Conservation (phyloP, 2,888 invertebrate genomes). For the Drosophila setosimentum region DNA sequence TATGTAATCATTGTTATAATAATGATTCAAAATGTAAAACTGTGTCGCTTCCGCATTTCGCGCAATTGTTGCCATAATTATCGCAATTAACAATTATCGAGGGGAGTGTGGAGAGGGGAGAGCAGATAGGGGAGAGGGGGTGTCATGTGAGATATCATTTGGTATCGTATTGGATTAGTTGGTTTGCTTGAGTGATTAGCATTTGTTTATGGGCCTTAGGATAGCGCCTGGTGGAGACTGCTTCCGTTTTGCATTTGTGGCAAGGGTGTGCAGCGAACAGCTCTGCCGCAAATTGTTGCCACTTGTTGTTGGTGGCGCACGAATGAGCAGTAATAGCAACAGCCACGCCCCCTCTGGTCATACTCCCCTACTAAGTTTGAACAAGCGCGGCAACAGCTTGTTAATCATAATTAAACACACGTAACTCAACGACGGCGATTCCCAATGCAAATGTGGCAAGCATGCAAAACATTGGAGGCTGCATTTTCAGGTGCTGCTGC, state of each 20-base stretch:
- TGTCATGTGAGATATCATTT: constrained; percentile 23
- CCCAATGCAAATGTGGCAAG: constrained; percentile 58
- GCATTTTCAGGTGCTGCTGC: constrained; percentile 44
- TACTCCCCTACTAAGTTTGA: background rate
- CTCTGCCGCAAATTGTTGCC: constrained; percentile 60
- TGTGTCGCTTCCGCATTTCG: constrained; percentile 69
- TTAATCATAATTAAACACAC: constrained; percentile 72
- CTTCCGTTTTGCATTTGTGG: constrained; percentile 45
- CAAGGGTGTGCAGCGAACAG: constrained; percentile 37
- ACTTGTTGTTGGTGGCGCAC: constrained; percentile 53
- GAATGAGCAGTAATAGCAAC: constrained; percentile 51
- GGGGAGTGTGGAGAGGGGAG: background rate
- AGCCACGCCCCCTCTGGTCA: constrained; percentile 30
- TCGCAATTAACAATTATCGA: constrained; percentile 33
- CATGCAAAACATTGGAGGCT: constrained; percentile 53
- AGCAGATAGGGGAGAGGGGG: background rate
- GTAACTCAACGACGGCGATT: constrained; percentile 48
- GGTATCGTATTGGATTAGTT: constrained; percentile 20
- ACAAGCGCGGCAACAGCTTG: constrained; percentile 49
- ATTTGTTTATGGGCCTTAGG: constrained; percentile 20
- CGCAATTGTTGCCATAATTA: constrained; percentile 49
- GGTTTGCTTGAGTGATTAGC: constrained; percentile 32
- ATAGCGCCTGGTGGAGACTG: constrained; percentile 44
- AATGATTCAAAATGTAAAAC: constrained; percentile 29
- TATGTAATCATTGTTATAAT: background rate